Evolutionary conservation across 2,888 invertebrate species (phyloP), one percentile per base, ranked within the genome.

Genomic region (Matsumyia berberina): DNA sequence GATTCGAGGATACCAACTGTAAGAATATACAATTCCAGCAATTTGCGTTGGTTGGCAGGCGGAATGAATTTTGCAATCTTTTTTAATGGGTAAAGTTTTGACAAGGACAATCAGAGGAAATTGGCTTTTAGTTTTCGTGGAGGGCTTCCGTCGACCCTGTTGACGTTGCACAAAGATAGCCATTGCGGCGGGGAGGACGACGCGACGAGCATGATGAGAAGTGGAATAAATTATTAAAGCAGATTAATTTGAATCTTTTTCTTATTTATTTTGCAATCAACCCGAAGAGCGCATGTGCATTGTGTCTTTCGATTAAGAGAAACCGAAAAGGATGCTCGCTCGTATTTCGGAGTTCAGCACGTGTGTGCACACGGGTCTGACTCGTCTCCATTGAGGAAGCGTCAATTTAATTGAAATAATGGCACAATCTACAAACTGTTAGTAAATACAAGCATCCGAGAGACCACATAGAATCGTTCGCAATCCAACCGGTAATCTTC

Each of bases 61-160:
- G 72, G 81, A 86, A 86, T 86, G 86, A 86, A 86, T 86, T 86
- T 86, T 49, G 81, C 72, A 86, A 86, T 86, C 86, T 77, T 86
- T 86, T 86, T 86, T 86, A 86, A 86, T 86, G 86, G 81, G 60
- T 49, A 81, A 86, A 86, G 86, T 86, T 86, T 86, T 86, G 86
- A 86, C 86, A 81, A 86, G 86, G 86, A 86, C 85, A 85, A 85
- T 85, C 85, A 85, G 80, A 85, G 85, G 80, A 85, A 85, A 85
- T 85, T 85, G 85, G 85, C 85, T 85, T 80, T 85, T 85, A 80
- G 85, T 80, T 80, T 80, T 76, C 70, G 69, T 69, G 80, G 70
- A 80, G 80, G 79, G 85, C 85, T 85, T 85, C 85, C 66, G 85
- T 85, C 85, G 80, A 76, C 85, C 85, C 80, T 76, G 85, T 74